phyloP scores from a whole-genome alignment of 2,888 invertebrate species.

The Lydus trimaculatus region DNA sequence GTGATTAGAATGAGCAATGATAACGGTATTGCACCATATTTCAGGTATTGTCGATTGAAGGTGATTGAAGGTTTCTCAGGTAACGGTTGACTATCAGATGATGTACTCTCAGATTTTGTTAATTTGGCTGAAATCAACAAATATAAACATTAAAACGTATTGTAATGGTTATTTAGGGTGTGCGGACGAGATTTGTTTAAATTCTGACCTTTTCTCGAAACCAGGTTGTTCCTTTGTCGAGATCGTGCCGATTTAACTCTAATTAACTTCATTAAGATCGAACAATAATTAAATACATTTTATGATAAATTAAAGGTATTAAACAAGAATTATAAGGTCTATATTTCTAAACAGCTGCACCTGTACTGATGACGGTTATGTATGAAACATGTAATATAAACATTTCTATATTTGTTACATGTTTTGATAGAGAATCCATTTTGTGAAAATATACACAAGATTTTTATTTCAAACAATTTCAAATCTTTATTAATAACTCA shows the following conservation, averaged over 20 bases:
- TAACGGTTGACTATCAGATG: conserved; percentile 12
- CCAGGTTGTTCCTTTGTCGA: conserved; percentile 15
- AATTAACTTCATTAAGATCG: conserved; percentile 21
- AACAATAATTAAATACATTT: conserved; percentile 1
- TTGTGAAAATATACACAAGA: conserved; percentile 26
- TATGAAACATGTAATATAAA: conserved; percentile 22
- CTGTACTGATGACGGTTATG: conserved; percentile 11
- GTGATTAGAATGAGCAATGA: neutral
- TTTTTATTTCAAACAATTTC: neutral
- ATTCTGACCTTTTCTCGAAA: conserved; percentile 19
- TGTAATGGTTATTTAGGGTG: neutral
- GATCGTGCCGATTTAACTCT: conserved; percentile 23
- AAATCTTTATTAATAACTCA: neutral
- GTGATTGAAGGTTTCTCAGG: neutral
- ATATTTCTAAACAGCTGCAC: conserved; percentile 1
- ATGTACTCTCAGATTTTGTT: conserved; percentile 22
- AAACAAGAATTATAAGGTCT: neutral
- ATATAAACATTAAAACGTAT: neutral
- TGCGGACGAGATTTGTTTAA: neutral
- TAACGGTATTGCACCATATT: conserved; percentile 12
- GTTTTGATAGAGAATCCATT: conserved; percentile 25
- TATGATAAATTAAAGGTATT: neutral
- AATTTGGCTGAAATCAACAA: conserved; percentile 22
- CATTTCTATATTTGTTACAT: conserved; percentile 28
- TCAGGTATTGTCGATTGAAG: conserved; percentile 7